Percentiles rank a stretch among this genome's conserved stretches.
Conservation (phyloP, 2,797 vertebrate species). For the Centropyge bicolor region DNA sequence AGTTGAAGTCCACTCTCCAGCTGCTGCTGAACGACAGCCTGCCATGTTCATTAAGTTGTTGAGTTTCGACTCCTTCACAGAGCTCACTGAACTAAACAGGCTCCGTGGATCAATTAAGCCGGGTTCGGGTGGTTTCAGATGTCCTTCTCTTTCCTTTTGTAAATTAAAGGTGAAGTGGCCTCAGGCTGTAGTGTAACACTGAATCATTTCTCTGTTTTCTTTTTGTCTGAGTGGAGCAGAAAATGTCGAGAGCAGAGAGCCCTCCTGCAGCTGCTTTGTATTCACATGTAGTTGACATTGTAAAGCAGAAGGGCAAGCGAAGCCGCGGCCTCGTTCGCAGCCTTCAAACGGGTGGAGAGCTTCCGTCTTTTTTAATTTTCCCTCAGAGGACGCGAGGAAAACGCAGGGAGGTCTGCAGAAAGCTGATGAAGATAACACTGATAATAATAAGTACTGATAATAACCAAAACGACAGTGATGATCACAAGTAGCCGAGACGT, state of each 20-base stretch:
- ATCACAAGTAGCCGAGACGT: constrained; percentile 6
- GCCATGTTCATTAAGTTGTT: constrained; percentile 12
- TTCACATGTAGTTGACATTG: constrained; percentile 43
- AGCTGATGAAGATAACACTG: constrained; percentile 32
- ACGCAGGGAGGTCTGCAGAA: constrained; percentile 26
- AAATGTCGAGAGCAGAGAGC: constrained; percentile 21
- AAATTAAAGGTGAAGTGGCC: constrained; percentile 40
- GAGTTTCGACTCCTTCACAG: constrained; percentile 5
- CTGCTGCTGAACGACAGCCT: constrained; percentile 4
- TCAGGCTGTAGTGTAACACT: constrained; percentile 32
- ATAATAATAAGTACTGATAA: constrained; percentile 33
- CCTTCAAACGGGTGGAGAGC: constrained; percentile 29
- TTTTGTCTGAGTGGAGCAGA: constrained; percentile 29
- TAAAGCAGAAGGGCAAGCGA: constrained; percentile 35
- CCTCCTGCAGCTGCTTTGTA: constrained; percentile 56
- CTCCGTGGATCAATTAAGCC: constrained; percentile 46
- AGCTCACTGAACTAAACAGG: constrained; percentile 10
- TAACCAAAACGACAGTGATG: neutral
- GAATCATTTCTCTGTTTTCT: constrained; percentile 9
- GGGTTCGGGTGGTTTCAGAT: constrained; percentile 26
- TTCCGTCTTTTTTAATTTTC: constrained; percentile 35
- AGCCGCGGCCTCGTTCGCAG: constrained; percentile 34
- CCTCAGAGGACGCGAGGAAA: constrained; percentile 18
- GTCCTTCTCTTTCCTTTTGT: constrained; percentile 15
- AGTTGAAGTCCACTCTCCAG: neutral